phyloP scores from a whole-genome alignment of 2,888 invertebrate genomes.

The Stenolophus ochropezus region DNA sequence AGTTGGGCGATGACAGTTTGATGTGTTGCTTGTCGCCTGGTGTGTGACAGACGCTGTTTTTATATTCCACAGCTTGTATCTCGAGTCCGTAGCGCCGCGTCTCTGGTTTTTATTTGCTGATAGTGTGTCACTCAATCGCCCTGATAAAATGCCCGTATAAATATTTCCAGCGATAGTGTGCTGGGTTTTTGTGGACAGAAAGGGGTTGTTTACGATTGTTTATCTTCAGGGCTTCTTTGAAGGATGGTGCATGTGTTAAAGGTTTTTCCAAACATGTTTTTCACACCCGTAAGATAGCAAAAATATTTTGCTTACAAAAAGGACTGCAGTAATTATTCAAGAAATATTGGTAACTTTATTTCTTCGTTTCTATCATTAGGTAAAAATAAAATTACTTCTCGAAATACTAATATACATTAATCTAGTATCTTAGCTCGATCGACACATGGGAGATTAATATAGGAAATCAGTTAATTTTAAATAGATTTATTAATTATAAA shows the following conservation, averaged over 20 bases:
- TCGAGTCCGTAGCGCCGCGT: neutral
- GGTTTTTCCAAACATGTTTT: too few relatives aligned
- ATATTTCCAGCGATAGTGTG: neutral
- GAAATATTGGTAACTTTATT: too few relatives aligned
- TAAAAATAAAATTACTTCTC: too few relatives aligned
- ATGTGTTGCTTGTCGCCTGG: slow-evolving; percentile 2
- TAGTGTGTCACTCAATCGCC: slow-evolving; percentile 14
- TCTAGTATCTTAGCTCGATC: too few relatives aligned
- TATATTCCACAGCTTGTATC: slow-evolving; percentile 6
- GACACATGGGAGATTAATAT: too few relatives aligned
- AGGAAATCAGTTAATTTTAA: too few relatives aligned
- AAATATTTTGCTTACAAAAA: too few relatives aligned
- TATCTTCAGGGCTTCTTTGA: neutral
- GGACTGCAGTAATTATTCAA: too few relatives aligned
- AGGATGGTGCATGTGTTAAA: neutral
- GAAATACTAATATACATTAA: too few relatives aligned
- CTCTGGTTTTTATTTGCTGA: slow-evolving; percentile 9
- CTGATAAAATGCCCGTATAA: slow-evolving; percentile 25
- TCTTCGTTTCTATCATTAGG: too few relatives aligned
- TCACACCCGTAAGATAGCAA: too few relatives aligned
- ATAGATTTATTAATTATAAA: too few relatives aligned
- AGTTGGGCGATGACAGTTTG: slow-evolving; percentile 30
- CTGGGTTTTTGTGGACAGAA: neutral
- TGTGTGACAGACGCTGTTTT: slow-evolving; percentile 14
- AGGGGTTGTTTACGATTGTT: neutral